A percentile compares a stretch with the other conserved stretches of the same genome.
Evolutionary conservation across 2,797 vertebrate genomes (phyloP).

Genomic region (Sebastes oblongus): DNA sequence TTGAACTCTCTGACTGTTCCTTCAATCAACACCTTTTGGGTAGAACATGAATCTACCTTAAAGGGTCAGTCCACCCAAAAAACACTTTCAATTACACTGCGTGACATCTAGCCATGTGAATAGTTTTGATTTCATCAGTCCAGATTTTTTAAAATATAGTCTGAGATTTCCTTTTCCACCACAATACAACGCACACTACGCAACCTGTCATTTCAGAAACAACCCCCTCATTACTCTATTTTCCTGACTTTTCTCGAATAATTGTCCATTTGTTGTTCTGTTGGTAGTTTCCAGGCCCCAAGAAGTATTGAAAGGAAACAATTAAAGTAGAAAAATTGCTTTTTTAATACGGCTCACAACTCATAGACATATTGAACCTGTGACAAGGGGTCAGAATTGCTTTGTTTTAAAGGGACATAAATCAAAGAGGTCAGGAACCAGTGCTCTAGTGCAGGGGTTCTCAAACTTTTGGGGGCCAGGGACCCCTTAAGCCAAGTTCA

Average conservation of each 20-base stretch:
- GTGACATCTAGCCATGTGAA: not conserved
- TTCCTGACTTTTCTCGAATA: not conserved
- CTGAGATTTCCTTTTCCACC: not conserved
- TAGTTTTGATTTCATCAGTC: not conserved
- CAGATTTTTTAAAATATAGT: not conserved
- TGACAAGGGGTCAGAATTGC: not conserved
- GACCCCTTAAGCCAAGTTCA: too few relatives aligned
- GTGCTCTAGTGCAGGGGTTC: too few relatives aligned
- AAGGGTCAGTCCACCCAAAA: not conserved
- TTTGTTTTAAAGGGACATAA: not conserved
- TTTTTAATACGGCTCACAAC: not conserved
- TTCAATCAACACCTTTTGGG: slow-evolving; percentile 4
- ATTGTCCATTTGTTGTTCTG: not conserved
- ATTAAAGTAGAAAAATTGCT: too few relatives aligned
- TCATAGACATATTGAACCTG: not conserved
- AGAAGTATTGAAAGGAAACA: not conserved
- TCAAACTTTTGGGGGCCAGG: too few relatives aligned
- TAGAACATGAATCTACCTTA: not conserved
- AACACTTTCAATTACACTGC: not conserved
- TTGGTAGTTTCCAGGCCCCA: not conserved
- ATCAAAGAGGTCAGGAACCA: not conserved
- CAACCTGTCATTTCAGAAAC: not conserved
- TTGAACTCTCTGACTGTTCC: not conserved
- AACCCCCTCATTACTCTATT: not conserved
- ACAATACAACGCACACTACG: not conserved